phyloP scores from a whole-genome alignment of 2,113 vertebrate genomes.

The Brevimyrus niger region DNA sequence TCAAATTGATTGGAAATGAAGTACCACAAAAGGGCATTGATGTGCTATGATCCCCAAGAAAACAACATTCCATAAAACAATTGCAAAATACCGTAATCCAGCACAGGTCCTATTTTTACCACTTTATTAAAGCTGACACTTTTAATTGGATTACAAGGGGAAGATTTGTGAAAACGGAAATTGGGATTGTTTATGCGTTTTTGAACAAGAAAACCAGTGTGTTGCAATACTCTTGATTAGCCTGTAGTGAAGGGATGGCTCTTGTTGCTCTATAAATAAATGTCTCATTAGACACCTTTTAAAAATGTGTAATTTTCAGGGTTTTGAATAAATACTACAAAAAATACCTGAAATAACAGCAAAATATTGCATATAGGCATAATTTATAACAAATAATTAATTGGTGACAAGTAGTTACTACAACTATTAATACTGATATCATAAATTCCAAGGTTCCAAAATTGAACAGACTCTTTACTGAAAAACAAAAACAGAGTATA shows the following conservation, averaged over 20 bases:
- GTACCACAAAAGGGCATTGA: background rate
- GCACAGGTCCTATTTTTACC: background rate
- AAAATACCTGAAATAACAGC: background rate
- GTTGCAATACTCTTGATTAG: background rate
- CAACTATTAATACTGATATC: background rate
- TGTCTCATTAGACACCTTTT: background rate
- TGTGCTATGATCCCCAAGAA: background rate
- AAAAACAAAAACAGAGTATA: background rate
- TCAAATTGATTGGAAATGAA: constrained; percentile 9
- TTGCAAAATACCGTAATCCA: background rate
- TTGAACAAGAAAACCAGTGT: background rate
- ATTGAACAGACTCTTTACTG: background rate
- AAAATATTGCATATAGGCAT: background rate
- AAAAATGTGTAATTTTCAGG: background rate
- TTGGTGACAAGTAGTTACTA: background rate
- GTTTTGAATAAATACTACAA: background rate
- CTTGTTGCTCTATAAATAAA: background rate
- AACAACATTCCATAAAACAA: background rate
- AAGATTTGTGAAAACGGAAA: background rate
- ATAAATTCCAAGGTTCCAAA: background rate
- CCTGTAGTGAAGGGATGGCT: background rate
- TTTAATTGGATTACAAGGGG: background rate
- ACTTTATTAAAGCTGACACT: background rate
- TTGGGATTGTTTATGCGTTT: background rate
- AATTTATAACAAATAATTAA: background rate